phyloP scores from a whole-genome alignment of 2,797 vertebrate species.

The Sarcophilus harrisii region DNA sequence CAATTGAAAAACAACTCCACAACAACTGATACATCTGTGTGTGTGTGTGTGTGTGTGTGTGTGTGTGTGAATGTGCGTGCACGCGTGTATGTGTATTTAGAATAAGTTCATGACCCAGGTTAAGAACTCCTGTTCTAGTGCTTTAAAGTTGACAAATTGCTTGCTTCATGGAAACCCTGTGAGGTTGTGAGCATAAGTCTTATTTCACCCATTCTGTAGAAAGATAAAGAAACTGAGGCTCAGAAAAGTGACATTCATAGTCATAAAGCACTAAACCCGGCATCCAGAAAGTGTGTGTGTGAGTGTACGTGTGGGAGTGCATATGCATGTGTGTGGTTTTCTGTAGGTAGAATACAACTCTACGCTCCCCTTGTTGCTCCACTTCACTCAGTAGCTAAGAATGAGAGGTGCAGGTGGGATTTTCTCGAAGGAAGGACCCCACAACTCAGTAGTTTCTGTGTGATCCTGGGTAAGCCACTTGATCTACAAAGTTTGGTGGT shows the following conservation, averaged over 20 bases:
- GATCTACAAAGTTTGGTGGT: not conserved
- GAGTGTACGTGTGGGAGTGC: too few relatives aligned
- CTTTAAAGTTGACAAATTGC: not conserved
- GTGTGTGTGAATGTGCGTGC: not conserved
- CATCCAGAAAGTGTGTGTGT: not conserved
- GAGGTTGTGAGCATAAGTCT: not conserved
- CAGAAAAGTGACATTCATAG: not conserved
- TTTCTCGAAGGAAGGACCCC: not conserved
- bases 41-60: not conserved
- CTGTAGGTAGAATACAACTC: slow-evolving; percentile 30
- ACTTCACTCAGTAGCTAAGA: slow-evolving; percentile 55
- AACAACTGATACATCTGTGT: not conserved
- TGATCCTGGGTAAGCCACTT: slow-evolving; percentile 6
- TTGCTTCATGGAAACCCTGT: not conserved
- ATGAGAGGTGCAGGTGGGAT: slow-evolving; percentile 55
- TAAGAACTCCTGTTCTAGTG: not conserved
- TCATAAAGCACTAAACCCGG: not conserved
- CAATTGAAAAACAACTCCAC: too few relatives aligned
- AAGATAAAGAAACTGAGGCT: not conserved
- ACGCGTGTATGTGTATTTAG: not conserved
- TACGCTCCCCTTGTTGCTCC: slow-evolving; percentile 25
- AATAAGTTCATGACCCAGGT: not conserved
- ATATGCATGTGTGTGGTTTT: slow-evolving; percentile 12
- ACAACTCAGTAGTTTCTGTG: slow-evolving; percentile 37
- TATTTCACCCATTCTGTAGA: not conserved